Conservation (phyloP, 2,888 invertebrate genomes). For the Polyploca ridens region DNA sequence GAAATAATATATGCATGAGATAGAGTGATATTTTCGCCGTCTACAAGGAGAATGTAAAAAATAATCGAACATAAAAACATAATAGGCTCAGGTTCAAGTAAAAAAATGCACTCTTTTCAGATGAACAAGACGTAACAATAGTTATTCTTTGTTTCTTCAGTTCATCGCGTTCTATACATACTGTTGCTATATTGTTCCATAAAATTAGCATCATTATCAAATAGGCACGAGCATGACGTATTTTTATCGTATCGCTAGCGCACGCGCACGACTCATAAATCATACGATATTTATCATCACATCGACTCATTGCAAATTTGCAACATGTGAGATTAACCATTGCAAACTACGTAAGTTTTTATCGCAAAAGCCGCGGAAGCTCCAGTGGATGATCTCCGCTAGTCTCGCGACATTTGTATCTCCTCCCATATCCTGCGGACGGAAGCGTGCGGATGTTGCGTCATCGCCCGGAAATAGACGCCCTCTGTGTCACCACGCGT, state of each 20-base stretch:
- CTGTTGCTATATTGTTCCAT: neutral
- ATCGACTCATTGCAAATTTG: neutral
- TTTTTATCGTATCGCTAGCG: neutral
- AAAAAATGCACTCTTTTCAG: no score
- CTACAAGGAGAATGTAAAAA: no score
- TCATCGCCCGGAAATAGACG: slow-evolving; percentile 80
- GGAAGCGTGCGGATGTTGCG: slow-evolving; percentile 79
- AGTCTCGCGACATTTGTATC: slow-evolving; percentile 62
- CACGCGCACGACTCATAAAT: neutral
- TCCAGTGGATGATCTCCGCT: slow-evolving; percentile 61
- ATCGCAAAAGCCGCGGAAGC: slow-evolving; percentile 70
- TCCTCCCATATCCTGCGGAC: slow-evolving; percentile 74
- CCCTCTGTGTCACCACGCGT: slow-evolving; percentile 76
- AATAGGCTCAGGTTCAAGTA: no score
- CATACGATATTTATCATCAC: slow-evolving; percentile 6
- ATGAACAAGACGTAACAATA: no score
- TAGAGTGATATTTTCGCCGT: no score
- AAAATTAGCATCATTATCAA: neutral
- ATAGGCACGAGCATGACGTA: neutral
- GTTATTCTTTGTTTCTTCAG: neutral
- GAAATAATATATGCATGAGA: neutral
- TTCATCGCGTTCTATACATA: neutral
- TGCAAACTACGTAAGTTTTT: slow-evolving; percentile 22
- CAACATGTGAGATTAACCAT: neutral
- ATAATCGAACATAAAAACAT: no score